Evolutionary conservation across 2,113 vertebrate species (phyloP).

Genomic region (Sinocyclocheilus anshuiensis): DNA sequence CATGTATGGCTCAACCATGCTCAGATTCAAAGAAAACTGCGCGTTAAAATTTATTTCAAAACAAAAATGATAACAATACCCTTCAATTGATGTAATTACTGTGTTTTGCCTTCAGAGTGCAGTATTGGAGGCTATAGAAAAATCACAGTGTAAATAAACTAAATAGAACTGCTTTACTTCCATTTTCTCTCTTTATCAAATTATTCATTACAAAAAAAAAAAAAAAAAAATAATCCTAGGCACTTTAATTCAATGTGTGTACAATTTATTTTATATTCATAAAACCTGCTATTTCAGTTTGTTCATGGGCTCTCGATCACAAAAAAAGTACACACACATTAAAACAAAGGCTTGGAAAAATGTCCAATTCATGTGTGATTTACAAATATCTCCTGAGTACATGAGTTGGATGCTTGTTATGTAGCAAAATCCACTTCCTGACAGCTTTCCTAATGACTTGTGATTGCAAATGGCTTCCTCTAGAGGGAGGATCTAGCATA

Average conservation of each 20-base stretch:
- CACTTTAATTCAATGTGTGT: background rate
- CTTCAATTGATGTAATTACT: background rate
- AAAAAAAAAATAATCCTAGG: background rate
- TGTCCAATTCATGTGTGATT: background rate
- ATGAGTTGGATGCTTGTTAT: background rate
- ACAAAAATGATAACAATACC: background rate
- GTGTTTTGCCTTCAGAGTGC: background rate
- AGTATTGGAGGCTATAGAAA: background rate
- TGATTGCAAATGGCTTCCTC: constrained; percentile 23
- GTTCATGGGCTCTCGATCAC: too few relatives aligned
- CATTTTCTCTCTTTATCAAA: background rate
- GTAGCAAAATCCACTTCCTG: background rate
- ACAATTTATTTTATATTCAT: background rate
- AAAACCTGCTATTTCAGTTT: background rate
- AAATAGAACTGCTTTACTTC: background rate
- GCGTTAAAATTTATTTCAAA: too few relatives aligned
- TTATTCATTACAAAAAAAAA: background rate
- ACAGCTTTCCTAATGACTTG: background rate
- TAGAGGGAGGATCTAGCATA: constrained; percentile 16
- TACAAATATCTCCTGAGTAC: background rate
- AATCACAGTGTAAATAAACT: constrained; percentile 8
- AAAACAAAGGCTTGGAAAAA: background rate
- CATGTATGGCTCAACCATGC: background rate
- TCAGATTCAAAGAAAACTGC: background rate
- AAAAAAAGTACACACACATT: background rate